Conservation (phyloP, 2,888 invertebrate species). For the Orthosia gothica region DNA sequence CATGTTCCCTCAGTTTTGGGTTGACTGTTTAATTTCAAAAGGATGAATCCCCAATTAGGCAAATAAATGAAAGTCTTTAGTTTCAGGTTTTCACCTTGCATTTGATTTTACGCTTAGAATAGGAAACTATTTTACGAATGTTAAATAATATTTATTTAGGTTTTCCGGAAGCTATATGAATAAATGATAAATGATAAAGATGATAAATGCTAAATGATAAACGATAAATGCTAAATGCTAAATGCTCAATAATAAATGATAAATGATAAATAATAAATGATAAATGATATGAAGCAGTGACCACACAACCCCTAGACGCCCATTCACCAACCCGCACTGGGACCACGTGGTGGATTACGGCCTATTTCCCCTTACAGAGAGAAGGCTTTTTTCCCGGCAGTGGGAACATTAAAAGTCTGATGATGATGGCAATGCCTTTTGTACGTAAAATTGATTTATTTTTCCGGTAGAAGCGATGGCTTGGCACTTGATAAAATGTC, state of each 20-base stretch:
- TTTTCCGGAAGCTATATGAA: slow-evolving; percentile 5
- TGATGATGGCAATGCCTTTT: background rate
- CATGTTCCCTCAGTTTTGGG: slow-evolving; percentile 23
- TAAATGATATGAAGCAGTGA: too few species aligned
- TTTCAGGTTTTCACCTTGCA: background rate
- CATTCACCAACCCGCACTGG: too few species aligned
- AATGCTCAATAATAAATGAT: too few species aligned
- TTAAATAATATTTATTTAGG: slow-evolving; percentile 12
- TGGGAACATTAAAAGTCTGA: too few species aligned
- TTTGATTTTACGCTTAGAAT: background rate
- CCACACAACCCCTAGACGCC: too few species aligned
- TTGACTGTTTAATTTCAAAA: slow-evolving; percentile 24
- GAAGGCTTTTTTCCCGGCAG: too few species aligned
- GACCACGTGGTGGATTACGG: too few species aligned
- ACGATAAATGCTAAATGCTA: too few species aligned
- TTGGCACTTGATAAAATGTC: background rate
- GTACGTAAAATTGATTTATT: background rate
- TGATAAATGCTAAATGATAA: too few species aligned
- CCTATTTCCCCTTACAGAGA: too few species aligned
- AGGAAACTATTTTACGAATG: background rate
- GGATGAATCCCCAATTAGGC: slow-evolving; percentile 31
- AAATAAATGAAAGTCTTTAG: slow-evolving; percentile 14
- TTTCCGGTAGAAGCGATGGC: background rate
- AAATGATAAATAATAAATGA: too few species aligned
- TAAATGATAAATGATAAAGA: too few species aligned